Base-by-base conservation (phyloP, 2,113 vertebrate genomes). In the Zosterops japonicus region DNA sequence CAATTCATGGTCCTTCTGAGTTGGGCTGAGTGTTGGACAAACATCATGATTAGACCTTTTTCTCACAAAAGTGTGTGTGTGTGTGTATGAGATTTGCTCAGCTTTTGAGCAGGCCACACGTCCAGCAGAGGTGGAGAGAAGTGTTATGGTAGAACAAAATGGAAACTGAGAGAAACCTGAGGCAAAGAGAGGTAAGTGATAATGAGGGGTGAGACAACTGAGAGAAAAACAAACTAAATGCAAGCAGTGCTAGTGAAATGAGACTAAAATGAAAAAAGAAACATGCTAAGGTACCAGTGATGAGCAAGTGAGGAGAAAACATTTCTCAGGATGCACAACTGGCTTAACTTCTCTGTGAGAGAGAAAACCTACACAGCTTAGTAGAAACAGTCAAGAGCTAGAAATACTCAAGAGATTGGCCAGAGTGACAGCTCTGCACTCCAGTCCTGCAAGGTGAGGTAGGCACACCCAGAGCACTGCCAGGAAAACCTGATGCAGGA, bases 301-400 rank as follows among this genome's bases (percentile, higher is more conserved):
- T 55, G 6, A 71, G n/a, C 46, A 33, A 14, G 22, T 7, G 22
- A 59, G 47, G 21, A 76, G 44, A 36, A 77, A 25, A 52, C 1
- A 1, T 75, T 39, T 68, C 25, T 75, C 0, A 0, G n/a, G 36
- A 18, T 65, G 47, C 24, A 14, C 3, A 18, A 27, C 22, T 76
- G 39, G 9, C 24, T 83, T 72, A 29, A 25, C 2, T 1, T 44
- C 33, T 90, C 72, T 53, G 22, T 21, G 57, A 80, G 36, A 42
- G 23, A 72, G 35, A 41, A 76, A 63, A 67, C 33, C 20, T 68
- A 8, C 13, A 33, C 27, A 75, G 16, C 33, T 57, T 25, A 19
- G 27, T 25, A 46, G 71, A 60, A 87, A 61, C 39, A 20, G 44
- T 39, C 15, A 6, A 20, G 70, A 53, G 74, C 5, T 36, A 11